Evolutionary conservation across 1,140 invertebrate species (phyloP).

Genomic region (Calliopsis andreniformis): DNA sequence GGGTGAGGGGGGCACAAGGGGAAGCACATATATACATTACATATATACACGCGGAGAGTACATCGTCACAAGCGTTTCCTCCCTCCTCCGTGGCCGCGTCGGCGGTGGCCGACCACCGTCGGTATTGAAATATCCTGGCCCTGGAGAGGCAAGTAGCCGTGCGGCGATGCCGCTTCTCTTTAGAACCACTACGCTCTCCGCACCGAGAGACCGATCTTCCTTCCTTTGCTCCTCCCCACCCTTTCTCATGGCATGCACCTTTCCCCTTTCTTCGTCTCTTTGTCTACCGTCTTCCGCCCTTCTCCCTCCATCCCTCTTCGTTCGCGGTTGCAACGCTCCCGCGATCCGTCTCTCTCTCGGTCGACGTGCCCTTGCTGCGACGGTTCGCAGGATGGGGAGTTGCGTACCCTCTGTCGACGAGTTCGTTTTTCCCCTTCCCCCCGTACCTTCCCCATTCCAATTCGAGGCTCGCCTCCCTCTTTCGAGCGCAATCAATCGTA

Average conservation of each 20-base stretch:
- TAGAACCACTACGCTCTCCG: conserved; percentile 59
- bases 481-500: conserved; percentile 47
- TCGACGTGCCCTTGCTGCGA: conserved; percentile 26
- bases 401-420: conserved; percentile 49
- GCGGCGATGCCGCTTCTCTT: conserved; percentile 82
- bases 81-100: conserved; percentile 51
- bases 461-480: conserved; percentile 40
- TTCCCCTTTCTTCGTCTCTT: conserved; percentile 53
- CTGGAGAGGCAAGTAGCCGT: conserved; percentile 79
- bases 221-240: conserved; percentile 39
- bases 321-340: conserved; percentile 4
- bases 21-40: conserved; percentile 15
- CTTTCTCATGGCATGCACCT: conserved; percentile 37
- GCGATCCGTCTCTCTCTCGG: conserved; percentile 40
- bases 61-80: conserved; percentile 37
- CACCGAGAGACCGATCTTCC: conserved; percentile 42
- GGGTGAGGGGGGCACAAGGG: conserved; percentile 43
- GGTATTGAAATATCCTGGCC: conserved; percentile 77
- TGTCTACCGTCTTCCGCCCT: conserved; percentile 46
- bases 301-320: conserved; percentile 37
- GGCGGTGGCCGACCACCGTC: conserved; percentile 66
- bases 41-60: conserved; percentile 7
- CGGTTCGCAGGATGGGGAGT: conserved; percentile 27
- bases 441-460: not conserved
- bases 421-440: conserved; percentile 8